Conservation (phyloP, 2,113 vertebrate genomes). For the Chauna torquata region DNA sequence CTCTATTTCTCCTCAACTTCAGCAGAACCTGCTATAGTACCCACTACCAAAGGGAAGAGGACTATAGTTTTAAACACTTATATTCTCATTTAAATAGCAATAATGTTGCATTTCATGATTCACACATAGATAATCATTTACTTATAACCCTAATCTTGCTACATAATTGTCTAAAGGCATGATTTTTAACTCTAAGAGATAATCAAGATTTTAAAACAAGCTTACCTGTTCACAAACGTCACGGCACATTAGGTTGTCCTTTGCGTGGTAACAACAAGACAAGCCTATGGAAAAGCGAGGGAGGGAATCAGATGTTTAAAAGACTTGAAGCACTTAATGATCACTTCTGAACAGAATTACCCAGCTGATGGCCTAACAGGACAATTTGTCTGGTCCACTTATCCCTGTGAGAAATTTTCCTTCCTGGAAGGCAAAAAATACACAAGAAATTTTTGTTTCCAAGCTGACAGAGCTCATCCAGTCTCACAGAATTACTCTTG, state of each 20-base stretch:
- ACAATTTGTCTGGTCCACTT: background rate
- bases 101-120: background rate
- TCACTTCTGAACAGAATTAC: background rate
- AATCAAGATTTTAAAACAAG: background rate
- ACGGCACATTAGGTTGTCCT: conserved; percentile 87
- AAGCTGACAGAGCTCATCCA: background rate
- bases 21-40: background rate
- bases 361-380: background rate
- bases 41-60: background rate
- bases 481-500: background rate
- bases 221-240: conserved; percentile 96
- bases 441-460: background rate
- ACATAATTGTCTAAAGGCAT: background rate
- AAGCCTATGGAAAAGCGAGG: conserved; percentile 77
- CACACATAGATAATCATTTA: background rate
- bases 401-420: rapidly evolving
- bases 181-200: background rate
- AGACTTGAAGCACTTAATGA: background rate
- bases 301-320: conserved; percentile 22
- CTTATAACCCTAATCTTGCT: background rate
- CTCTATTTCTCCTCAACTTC: background rate
- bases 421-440: background rate
- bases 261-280: conserved; percentile 91
- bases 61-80: background rate
- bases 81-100: background rate